A percentile compares a stretch with the other conserved stretches of the same genome.
phyloP scores from a whole-genome alignment of 2,797 vertebrate species.

The Clamator glandarius region DNA sequence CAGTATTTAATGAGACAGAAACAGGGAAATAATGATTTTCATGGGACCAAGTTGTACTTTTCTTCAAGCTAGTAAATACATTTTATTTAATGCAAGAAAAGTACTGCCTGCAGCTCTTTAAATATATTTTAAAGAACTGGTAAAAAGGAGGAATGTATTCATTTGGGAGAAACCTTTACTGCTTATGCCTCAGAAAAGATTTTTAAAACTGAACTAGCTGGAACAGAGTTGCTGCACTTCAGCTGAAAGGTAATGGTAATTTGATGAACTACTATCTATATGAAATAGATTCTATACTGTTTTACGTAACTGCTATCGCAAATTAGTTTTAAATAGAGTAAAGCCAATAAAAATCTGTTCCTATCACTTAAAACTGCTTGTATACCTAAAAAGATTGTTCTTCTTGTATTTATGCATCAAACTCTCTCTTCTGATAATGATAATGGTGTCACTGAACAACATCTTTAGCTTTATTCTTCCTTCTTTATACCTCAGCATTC shows the following conservation, averaged over 20 bases:
- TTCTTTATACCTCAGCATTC: background rate
- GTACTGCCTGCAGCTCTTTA: background rate
- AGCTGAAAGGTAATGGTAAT: background rate
- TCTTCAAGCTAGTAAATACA: slow-evolving; percentile 11
- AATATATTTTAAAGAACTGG: slow-evolving; percentile 9
- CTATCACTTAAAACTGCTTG: background rate
- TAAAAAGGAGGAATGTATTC: background rate
- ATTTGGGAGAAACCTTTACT: background rate
- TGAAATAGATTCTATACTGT: background rate
- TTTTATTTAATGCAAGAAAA: background rate
- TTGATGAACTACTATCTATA: background rate
- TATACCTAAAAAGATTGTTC: background rate
- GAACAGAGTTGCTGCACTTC: background rate
- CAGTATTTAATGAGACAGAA: background rate
- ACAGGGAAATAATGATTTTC: background rate
- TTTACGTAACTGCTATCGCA: background rate
- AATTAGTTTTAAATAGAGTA: background rate
- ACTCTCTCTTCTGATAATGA: background rate
- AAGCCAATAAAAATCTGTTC: background rate
- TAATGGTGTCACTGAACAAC: background rate
- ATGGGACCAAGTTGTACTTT: background rate
- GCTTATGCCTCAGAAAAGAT: background rate
- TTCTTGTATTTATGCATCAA: background rate
- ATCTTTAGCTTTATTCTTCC: background rate
- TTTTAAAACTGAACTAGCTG: background rate